phyloP scores from a whole-genome alignment of 2,113 vertebrate genomes.

The Thymallus thymallus region DNA sequence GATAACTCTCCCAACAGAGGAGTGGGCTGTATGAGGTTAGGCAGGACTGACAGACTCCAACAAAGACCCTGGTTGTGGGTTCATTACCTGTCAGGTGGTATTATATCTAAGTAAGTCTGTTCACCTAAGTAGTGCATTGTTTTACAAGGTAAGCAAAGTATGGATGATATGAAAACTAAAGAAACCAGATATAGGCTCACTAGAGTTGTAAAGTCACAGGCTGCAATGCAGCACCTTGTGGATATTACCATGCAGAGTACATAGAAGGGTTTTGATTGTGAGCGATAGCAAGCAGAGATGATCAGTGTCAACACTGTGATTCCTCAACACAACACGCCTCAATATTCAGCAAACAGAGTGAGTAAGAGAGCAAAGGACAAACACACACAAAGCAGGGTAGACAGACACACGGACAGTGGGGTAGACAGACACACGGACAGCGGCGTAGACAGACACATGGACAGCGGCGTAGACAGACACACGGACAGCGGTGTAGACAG shows the following conservation, averaged over 20 bases:
- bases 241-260: no score
- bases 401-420: not conserved
- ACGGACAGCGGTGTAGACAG: no score
- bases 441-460: no score
- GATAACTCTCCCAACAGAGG: no score
- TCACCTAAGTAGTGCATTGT: constrained; percentile 24
- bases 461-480: not conserved
- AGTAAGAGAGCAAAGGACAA: not conserved
- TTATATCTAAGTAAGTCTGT: no score
- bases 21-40: no score
- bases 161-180: no score
- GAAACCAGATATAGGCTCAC: no score
- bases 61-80: constrained; percentile 8
- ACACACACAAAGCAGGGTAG: not conserved
- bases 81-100: no score
- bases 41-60: not conserved
- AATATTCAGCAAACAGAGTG: not conserved
- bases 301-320: not conserved
- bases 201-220: no score
- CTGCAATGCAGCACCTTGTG: no score
- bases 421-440: constrained; percentile 16
- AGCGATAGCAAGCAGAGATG: not conserved
- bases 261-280: constrained; percentile 34
- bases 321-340: constrained; percentile 15
- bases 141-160: not conserved